Conservation (phyloP, 1,140 invertebrate species). For the Whitmania pigra region DNA sequence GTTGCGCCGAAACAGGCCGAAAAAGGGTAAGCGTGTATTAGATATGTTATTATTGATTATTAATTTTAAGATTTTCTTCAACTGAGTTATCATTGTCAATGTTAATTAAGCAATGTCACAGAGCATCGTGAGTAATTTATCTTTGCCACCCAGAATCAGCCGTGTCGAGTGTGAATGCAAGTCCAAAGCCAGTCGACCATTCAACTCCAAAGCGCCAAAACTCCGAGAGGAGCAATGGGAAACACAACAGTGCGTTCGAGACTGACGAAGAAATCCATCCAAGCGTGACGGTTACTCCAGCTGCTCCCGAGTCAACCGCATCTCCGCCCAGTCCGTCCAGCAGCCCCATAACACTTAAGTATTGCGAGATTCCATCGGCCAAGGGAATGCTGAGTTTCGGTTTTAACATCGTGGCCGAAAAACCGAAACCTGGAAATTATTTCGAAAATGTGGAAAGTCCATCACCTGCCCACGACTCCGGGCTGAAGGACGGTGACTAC, state of each 20-base stretch:
- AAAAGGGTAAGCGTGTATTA: too few relatives aligned
- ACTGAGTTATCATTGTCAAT: neutral
- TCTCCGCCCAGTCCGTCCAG: neutral
- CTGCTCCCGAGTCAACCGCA: neutral
- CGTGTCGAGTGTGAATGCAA: neutral
- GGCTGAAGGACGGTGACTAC: conserved; percentile 68
- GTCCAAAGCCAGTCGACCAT: neutral
- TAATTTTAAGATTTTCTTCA: too few relatives aligned
- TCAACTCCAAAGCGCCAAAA: neutral
- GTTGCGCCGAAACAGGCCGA: too few relatives aligned
- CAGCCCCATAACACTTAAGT: neutral
- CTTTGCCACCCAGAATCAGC: too few relatives aligned
- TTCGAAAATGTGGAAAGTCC: conserved; percentile 86
- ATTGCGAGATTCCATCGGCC: neutral
- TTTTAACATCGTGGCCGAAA: conserved; percentile 96
- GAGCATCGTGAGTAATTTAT: neutral
- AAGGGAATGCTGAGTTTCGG: conserved; percentile 57
- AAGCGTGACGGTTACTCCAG: neutral
- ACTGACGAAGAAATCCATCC: neutral
- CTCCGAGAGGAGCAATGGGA: neutral
- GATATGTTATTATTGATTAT: too few relatives aligned
- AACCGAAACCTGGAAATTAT: conserved; percentile 81
- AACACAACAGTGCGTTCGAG: neutral
- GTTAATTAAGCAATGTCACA: neutral
- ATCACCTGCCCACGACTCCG: conserved; percentile 73